phyloP scores from a whole-genome alignment of 2,888 invertebrate genomes.

The Temnothorax rugatulus region DNA sequence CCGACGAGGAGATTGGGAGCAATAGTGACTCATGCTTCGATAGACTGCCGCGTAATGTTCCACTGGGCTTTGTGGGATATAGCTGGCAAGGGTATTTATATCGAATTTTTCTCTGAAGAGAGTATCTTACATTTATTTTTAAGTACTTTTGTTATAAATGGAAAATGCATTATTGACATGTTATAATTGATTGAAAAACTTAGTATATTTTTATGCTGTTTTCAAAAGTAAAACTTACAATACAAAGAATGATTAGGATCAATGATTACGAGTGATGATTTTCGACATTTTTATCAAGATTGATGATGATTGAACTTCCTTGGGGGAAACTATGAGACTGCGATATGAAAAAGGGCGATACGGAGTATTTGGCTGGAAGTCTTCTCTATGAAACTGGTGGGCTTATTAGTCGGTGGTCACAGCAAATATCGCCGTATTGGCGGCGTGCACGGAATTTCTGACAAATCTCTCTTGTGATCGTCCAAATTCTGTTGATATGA shows the following conservation, averaged over 20 bases:
- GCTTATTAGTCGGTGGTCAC: slow-evolving; percentile 70
- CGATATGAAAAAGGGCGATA: slow-evolving; percentile 35
- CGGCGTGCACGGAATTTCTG: slow-evolving; percentile 63
- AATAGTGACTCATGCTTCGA: slow-evolving; percentile 63
- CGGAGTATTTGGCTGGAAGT: slow-evolving; percentile 70
- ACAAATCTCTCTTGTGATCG: slow-evolving; percentile 31
- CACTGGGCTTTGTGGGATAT: slow-evolving; percentile 4
- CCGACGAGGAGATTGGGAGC: slow-evolving; percentile 67
- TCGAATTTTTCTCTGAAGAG: neutral
- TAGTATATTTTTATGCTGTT: neutral
- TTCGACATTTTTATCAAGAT: slow-evolving; percentile 32
- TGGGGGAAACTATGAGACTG: slow-evolving; percentile 37
- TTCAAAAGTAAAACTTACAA: neutral
- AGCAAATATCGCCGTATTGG: slow-evolving; percentile 68
- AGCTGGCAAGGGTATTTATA: neutral
- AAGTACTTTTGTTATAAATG: neutral
- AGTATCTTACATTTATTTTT: neutral
- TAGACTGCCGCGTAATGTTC: slow-evolving; percentile 27
- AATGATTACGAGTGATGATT: slow-evolving; percentile 1
- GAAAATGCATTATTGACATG: neutral
- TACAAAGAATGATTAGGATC: slow-evolving; percentile 21
- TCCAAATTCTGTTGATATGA: slow-evolving; percentile 7
- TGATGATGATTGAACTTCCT: slow-evolving; percentile 64
- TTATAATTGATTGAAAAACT: neutral
- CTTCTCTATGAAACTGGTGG: slow-evolving; percentile 70